A percentile compares a stretch with the other conserved stretches of the same genome.
Conservation (phyloP, 2,113 vertebrate genomes). For the Aegotheles bennettii region DNA sequence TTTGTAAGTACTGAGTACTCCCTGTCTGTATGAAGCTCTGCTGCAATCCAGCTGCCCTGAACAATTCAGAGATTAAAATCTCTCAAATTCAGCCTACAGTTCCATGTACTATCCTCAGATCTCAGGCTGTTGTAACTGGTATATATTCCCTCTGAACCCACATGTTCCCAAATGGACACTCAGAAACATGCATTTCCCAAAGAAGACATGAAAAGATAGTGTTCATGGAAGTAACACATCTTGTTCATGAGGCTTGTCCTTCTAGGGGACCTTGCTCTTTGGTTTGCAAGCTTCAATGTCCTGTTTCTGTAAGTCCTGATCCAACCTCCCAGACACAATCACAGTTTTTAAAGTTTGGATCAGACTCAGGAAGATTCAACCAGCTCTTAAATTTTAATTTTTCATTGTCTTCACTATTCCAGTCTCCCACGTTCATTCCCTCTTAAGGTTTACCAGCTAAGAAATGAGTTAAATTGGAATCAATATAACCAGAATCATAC, state of each 20-base stretch:
- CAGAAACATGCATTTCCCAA: not conserved
- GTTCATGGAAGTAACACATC: accelerated
- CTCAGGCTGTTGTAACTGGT: not conserved
- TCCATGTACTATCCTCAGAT: not conserved
- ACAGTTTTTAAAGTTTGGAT: not conserved
- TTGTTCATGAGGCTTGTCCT: accelerated
- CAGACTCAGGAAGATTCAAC: not conserved
- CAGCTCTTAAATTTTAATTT: not conserved
- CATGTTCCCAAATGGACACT: accelerated
- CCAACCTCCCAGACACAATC: accelerated
- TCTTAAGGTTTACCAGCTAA: not conserved
- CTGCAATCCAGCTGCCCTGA: not conserved
- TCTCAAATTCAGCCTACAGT: not conserved
- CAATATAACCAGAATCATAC: not conserved
- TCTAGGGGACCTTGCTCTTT: not conserved
- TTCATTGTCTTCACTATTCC: not conserved
- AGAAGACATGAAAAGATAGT: not conserved
- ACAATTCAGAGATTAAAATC: not conserved
- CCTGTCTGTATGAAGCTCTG: not conserved
- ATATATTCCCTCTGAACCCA: not conserved
- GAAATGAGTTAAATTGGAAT: not conserved
- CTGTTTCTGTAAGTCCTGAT: not conserved
- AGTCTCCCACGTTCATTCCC: not conserved
- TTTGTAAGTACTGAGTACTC: constrained; percentile 29
- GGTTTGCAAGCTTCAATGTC: accelerated